These are phyloP conservation scores for Anastatus disparis DNA, from an alignment of 1,140 invertebrate species.

Conservation along the genomic window DNA sequence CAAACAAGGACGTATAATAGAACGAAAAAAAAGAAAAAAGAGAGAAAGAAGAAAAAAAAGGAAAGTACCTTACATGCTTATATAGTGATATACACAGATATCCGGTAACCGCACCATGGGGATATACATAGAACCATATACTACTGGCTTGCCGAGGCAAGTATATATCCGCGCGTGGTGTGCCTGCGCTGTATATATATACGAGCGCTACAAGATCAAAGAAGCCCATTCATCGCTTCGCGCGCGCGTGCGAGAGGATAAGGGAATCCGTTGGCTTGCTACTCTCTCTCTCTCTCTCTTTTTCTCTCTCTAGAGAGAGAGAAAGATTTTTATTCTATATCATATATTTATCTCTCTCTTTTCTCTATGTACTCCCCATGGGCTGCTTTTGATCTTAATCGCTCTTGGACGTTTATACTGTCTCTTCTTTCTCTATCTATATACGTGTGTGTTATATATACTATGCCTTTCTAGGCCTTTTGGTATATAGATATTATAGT, in stretches of 20 bases:
- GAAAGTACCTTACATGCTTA: no score
- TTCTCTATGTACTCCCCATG: not conserved
- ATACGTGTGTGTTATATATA: no score
- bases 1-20: no score
- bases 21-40: no score
- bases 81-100: no score
- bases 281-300: not conserved
- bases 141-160: no score
- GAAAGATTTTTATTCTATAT: conserved; percentile 36
- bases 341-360: not conserved
- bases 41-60: no score
- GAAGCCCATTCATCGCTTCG: conserved; percentile 57
- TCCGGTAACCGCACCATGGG: conserved; percentile 45
- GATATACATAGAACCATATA: conserved; percentile 7
- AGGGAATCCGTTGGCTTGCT: not conserved
- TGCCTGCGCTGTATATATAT: no score
- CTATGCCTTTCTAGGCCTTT: no score
- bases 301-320: conserved; percentile 17
- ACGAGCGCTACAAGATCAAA: conserved; percentile 55
- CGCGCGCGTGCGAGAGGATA: conserved; percentile 45
- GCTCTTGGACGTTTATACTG: conserved; percentile 26
- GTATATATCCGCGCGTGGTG: no score
- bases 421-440: no score
- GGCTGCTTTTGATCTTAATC: conserved; percentile 37
- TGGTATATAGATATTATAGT: no score